Evolutionary conservation across 1,140 invertebrate genomes (phyloP).

Genomic region (Zophobas morio): DNA sequence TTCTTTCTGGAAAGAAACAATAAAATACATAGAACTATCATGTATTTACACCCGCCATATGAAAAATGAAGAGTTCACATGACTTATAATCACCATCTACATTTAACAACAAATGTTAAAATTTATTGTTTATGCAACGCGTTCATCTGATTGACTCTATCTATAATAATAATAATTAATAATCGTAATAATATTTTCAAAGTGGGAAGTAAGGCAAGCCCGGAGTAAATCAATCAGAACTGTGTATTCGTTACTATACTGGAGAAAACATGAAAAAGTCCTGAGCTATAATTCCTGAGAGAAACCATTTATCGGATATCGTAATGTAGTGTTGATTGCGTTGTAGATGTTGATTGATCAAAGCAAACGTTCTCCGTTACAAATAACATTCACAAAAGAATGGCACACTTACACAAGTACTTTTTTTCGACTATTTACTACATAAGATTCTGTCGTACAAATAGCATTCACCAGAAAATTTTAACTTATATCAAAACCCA

Average conservation of each 20-base stretch:
- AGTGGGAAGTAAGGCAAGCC: conserved; percentile 15
- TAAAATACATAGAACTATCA: conserved; percentile 49
- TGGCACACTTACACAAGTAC: conserved; percentile 66
- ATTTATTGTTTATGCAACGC: conserved; percentile 25
- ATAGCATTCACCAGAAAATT: conserved; percentile 66
- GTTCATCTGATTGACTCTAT: conserved; percentile 15
- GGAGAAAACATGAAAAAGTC: conserved; percentile 50
- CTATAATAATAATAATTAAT: no score
- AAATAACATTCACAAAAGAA: conserved; percentile 63
- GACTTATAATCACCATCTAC: conserved; percentile 56
- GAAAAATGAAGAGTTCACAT: conserved; percentile 48
- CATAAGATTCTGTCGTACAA: conserved; percentile 63
- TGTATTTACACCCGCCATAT: conserved; percentile 47
- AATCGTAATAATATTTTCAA: neutral
- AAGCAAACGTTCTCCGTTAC: conserved; percentile 45
- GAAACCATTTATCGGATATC: conserved; percentile 59
- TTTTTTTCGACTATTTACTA: conserved; percentile 58
- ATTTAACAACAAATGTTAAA: conserved; percentile 47
- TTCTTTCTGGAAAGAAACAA: conserved; percentile 36
- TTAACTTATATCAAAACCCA: conserved; percentile 66
- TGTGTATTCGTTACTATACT: conserved; percentile 4
- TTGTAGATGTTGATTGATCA: conserved; percentile 59
- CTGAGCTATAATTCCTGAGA: conserved; percentile 67
- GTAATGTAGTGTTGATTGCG: conserved; percentile 4
- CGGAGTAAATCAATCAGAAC: conserved; percentile 27